Base-by-base conservation (phyloP, 2,888 invertebrate species). In the Hedya salicella region DNA sequence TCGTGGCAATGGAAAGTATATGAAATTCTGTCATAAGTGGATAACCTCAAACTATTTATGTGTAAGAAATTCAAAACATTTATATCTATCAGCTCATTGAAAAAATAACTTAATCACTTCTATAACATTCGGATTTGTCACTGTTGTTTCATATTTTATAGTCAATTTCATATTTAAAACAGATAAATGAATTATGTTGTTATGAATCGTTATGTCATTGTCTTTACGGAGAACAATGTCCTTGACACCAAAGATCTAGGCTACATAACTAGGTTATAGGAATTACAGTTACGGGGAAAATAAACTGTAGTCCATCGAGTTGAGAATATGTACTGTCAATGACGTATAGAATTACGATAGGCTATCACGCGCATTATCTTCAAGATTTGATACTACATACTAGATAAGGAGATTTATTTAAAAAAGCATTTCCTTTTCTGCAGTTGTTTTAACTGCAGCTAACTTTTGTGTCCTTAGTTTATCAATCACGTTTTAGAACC, bases 1-100 rank as follows among this genome's bases (percentile, higher is more conserved):
- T 66, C 63, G 62, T 67, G 63, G 68, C 62, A 72, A 76, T 71
- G 75, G 78, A 76, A 76, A 78, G 78, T 75, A 73, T 72, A 73
- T 70, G 71, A 69, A 71, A 73, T 73, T 73, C 72, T 57, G 70
- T 72, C 70, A 69, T 53, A 56, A 52, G 21, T 46, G 59, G 73
- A 74, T 75, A 75, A 71, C 67, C 69, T 70, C 61, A 8, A 9
- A 36, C 36, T 36, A n/a, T n/a, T n/a, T n/a, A 8, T 62, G 69
- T 67, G 62, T 70, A 64, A 74, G 39, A 59, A 36, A 59, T 46
- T 48, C n/a, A n/a, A 32, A 39, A 39, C 46, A 46, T 4, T 39
- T 19, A n/a, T 39, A 21, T 59, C 25, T 25, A 42, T 17, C n/a
- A n/a, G 32, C 32, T 57, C 9, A 44, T 44, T 32, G 44, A 19